phyloP scores from a whole-genome alignment of 2,888 invertebrate species.

The Matsumyia berberina region DNA sequence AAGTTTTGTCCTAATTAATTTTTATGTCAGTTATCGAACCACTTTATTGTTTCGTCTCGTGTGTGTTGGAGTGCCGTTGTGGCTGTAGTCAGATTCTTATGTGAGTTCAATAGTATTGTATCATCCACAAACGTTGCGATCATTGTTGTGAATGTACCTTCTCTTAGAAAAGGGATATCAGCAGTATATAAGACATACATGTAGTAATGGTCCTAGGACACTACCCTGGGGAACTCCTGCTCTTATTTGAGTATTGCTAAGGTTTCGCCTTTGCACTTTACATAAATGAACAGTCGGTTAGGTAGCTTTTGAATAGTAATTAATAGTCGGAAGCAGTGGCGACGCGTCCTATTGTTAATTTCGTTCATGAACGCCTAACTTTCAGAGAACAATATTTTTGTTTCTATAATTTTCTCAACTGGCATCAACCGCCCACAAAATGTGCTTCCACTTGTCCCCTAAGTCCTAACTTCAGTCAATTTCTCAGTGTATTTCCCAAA shows the following conservation, averaged over 20 bases:
- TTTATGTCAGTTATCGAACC: background rate
- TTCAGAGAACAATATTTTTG: too few relatives aligned
- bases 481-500: too few relatives aligned
- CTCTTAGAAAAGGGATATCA: background rate
- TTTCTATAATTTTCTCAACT: too few relatives aligned
- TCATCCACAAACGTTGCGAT: background rate
- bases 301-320: background rate
- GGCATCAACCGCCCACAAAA: too few relatives aligned
- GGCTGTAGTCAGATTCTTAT: background rate
- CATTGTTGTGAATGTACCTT: background rate
- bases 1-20: background rate
- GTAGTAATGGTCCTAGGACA: background rate
- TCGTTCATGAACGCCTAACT: too few relatives aligned
- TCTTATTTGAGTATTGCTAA: background rate
- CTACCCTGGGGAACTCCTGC: background rate
- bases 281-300: background rate
- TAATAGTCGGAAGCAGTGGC: too few relatives aligned
- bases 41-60: slow-evolving; percentile 1
- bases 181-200: background rate
- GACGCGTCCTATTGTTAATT: too few relatives aligned
- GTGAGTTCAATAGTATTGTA: background rate
- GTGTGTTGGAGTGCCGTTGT: background rate
- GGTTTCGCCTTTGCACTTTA: background rate
- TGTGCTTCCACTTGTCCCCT: too few relatives aligned
- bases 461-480: too few relatives aligned